Percentiles rank a stretch among this genome's conserved stretches.
These are phyloP conservation scores for Piscicola geometra DNA, from an alignment of 2,888 invertebrate species.

Conservation along the genomic window DNA sequence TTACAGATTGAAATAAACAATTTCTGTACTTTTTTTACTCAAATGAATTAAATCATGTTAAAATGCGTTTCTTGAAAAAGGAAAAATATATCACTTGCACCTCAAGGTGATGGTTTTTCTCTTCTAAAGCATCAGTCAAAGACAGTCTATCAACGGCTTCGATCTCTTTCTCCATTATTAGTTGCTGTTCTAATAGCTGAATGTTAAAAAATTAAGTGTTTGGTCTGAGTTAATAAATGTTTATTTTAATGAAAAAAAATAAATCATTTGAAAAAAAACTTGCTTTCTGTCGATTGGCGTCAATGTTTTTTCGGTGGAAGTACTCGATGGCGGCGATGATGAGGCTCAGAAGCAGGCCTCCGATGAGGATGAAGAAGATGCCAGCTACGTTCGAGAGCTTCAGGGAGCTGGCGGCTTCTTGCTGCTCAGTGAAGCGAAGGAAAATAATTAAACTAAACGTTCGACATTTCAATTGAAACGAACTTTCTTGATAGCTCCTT, in stretches of 20 bases:
- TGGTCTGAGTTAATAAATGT: background rate
- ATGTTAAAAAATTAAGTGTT: background rate
- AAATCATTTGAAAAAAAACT: no score
- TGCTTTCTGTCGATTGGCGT: constrained; percentile 52
- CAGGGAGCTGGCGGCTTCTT: constrained; percentile 61
- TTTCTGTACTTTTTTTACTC: no score
- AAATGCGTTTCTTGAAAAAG: background rate
- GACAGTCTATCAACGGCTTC: background rate
- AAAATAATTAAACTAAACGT: constrained; percentile 8
- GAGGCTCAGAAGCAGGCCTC: constrained; percentile 82
- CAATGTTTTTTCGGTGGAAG: constrained; percentile 70
- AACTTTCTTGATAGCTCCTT: constrained; percentile 36
- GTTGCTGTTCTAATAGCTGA: background rate
- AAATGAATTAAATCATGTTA: no score
- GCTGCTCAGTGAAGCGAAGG: no score
- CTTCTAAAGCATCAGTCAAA: background rate
- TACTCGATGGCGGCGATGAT: constrained; percentile 89
- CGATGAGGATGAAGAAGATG: constrained; percentile 94
- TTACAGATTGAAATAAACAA: background rate
- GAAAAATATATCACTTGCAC: background rate
- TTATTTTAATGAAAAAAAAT: no score
- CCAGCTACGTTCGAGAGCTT: constrained; percentile 97
- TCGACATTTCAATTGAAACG: no score
- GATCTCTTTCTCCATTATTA: background rate
- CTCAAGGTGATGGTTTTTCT: background rate